Evolutionary conservation across 2,797 vertebrate species (phyloP).

Genomic region (Tangara arthus): DNA sequence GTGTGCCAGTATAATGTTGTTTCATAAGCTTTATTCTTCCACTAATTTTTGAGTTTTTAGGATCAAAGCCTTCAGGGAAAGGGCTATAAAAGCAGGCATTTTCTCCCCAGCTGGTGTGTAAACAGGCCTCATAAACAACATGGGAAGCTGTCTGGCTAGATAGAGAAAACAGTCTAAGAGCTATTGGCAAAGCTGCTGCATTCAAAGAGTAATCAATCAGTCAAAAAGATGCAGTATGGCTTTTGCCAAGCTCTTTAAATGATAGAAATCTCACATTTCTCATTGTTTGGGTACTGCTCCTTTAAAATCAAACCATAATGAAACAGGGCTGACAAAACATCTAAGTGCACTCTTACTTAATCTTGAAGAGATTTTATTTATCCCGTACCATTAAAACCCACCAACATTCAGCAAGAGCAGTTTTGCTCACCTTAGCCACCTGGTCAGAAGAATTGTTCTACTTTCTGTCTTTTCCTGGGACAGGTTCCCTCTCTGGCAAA

Average conservation of each 20-base stretch:
- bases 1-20: background rate
- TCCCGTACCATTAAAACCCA: background rate
- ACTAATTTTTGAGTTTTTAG: background rate
- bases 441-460: background rate
- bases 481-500: background rate
- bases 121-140: constrained; percentile 17
- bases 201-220: constrained; percentile 35
- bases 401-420: background rate
- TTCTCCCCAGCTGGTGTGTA: constrained; percentile 14
- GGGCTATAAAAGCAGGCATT: background rate
- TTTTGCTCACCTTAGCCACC: background rate
- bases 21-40: background rate
- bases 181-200: constrained; percentile 29
- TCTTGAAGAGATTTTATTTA: background rate
- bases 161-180: constrained; percentile 26
- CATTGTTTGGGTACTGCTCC: background rate
- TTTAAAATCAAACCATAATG: constrained; percentile 19
- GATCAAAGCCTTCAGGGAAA: background rate
- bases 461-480: background rate
- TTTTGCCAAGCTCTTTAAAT: constrained; percentile 32
- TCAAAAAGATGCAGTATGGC: background rate
- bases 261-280: constrained; percentile 9
- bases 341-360: background rate
- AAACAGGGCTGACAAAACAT: background rate
- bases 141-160: constrained; percentile 24